Conservation (phyloP, 1,140 invertebrate genomes). For the Drosophila paulistorum region DNA sequence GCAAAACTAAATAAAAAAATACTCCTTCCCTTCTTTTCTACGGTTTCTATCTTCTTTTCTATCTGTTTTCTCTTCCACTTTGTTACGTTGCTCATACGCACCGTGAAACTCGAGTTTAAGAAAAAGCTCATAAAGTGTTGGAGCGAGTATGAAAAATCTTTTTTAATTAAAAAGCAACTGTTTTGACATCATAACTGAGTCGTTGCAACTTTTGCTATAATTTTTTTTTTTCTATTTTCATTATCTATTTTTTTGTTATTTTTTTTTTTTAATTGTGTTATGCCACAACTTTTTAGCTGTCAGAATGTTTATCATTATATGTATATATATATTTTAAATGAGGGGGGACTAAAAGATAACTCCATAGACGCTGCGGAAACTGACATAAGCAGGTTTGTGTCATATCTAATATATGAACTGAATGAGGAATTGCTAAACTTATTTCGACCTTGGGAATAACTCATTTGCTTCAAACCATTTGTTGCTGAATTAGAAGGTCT, state of each 20-base stretch:
- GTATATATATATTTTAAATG: not conserved
- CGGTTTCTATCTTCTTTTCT: not conserved
- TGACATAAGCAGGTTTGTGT: too few relatives aligned
- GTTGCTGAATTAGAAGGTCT: too few relatives aligned
- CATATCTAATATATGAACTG: too few relatives aligned
- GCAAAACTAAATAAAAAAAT: conserved; percentile 18
- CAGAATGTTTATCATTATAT: not conserved
- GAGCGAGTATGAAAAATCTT: conserved; percentile 32
- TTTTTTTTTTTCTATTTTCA: not conserved
- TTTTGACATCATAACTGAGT: conserved; percentile 40
- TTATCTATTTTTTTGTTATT: not conserved
- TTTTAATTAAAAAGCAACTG: conserved; percentile 67
- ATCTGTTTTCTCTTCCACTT: not conserved
- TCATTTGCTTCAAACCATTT: too few relatives aligned
- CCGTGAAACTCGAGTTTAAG: conserved; percentile 48
- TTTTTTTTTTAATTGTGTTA: not conserved
- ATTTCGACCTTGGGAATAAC: too few relatives aligned
- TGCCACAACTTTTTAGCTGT: not conserved
- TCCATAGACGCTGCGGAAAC: too few relatives aligned
- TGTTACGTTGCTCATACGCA: conserved; percentile 48
- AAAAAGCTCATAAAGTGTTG: conserved; percentile 47
- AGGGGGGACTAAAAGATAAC: too few relatives aligned
- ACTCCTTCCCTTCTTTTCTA: not conserved
- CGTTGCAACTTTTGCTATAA: not conserved
- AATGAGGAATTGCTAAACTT: too few relatives aligned